Evolutionary conservation across 2,113 vertebrate species (phyloP).

Genomic region (Gymnobelideus leadbeateri): DNA sequence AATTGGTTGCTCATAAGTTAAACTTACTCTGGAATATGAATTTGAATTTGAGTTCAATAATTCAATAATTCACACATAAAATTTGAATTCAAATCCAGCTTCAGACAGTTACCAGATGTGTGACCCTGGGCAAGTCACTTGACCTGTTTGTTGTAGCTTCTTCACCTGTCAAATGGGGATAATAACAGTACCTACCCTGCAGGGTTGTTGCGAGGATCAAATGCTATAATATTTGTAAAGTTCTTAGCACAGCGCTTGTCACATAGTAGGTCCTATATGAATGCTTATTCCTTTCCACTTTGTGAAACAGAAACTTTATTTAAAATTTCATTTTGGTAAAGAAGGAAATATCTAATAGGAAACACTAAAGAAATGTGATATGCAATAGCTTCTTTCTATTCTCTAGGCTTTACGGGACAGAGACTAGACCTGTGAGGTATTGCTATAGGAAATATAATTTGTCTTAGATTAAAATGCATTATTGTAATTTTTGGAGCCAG

Average conservation of each 20-base stretch:
- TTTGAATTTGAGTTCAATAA: too few species aligned
- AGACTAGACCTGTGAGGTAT: neutral
- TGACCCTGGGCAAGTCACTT: neutral
- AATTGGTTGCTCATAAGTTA: too few species aligned
- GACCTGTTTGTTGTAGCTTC: neutral
- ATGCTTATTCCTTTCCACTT: neutral
- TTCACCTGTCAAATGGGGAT: neutral
- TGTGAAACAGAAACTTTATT: neutral
- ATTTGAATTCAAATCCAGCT: too few species aligned
- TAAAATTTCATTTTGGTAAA: neutral
- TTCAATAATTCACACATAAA: too few species aligned
- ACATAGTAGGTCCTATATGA: neutral
- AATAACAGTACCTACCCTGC: neutral
- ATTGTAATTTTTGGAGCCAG: neutral
- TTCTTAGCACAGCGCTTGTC: neutral
- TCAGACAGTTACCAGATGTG: neutral
- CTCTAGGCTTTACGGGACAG: neutral
- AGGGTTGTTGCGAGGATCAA: neutral
- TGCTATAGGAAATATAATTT: neutral
- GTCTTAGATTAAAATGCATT: neutral
- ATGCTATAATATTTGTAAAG: neutral
- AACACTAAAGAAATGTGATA: neutral
- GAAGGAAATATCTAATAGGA: neutral
- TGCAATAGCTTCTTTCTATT: neutral
- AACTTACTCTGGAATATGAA: too few species aligned